Conservation (phyloP, 92 coral and sea anemone species). For the Micromussa lordhowensis region DNA sequence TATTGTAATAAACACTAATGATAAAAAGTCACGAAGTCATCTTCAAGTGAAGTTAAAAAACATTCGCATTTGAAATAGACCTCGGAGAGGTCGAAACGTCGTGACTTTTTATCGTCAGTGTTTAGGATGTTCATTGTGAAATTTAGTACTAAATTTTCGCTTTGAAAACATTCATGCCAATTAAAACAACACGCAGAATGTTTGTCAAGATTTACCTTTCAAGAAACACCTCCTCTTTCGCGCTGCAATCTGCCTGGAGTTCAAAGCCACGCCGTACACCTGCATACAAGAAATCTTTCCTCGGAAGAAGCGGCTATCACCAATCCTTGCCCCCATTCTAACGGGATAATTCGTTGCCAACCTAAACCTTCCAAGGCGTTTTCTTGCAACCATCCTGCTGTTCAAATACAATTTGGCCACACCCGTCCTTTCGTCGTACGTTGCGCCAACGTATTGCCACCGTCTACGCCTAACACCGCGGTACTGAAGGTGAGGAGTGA, state of each 20-base stretch:
- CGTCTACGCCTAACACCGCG: slow-evolving; percentile 29
- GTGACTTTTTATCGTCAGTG: too few relatives aligned
- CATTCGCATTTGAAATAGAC: too few relatives aligned
- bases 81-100: too few relatives aligned
- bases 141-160: too few relatives aligned
- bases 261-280: slow-evolving; percentile 57
- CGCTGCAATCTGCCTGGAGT: slow-evolving; percentile 46
- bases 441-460: slow-evolving; percentile 77
- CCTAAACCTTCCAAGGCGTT: slow-evolving; percentile 47
- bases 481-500: slow-evolving; percentile 40
- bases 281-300: slow-evolving; percentile 76
- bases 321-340: slow-evolving; percentile 66
- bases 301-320: slow-evolving; percentile 67
- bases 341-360: slow-evolving; percentile 65
- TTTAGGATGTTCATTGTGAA: too few relatives aligned
- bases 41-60: too few relatives aligned
- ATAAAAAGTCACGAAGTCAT: too few relatives aligned
- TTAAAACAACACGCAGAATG: too few relatives aligned
- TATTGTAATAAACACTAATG: too few relatives aligned
- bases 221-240: slow-evolving; percentile 66
- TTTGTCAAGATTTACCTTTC: slow-evolving; percentile 29
- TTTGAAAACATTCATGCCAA: too few relatives aligned
- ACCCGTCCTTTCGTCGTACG: slow-evolving; percentile 59
- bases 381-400: slow-evolving; percentile 57
- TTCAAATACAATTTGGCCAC: slow-evolving; percentile 60